Conservation (phyloP, 1,140 invertebrate species). For the Drosophila repletoides region DNA sequence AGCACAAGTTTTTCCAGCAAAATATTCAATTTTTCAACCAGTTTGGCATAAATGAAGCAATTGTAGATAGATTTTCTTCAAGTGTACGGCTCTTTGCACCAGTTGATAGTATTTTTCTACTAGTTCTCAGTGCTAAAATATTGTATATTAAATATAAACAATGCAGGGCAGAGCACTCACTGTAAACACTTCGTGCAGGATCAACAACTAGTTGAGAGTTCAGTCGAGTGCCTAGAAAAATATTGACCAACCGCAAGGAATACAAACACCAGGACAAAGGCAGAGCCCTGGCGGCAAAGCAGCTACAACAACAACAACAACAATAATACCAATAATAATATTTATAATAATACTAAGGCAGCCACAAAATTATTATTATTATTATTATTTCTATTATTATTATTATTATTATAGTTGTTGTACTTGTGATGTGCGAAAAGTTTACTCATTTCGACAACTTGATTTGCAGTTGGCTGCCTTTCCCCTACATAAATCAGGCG, state of each 20-base stretch:
- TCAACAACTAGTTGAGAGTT: conserved; percentile 17
- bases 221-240: conserved; percentile 24
- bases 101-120: conserved; percentile 20
- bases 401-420: conserved; percentile 42
- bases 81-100: neutral
- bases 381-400: conserved; percentile 49
- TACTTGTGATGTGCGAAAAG: conserved; percentile 23
- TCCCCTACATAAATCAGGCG: conserved; percentile 28
- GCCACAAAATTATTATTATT: conserved; percentile 8
- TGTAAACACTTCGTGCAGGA: conserved; percentile 22
- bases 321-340: conserved; percentile 40
- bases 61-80: too few relatives aligned
- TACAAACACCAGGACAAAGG: conserved; percentile 18
- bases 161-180: conserved; percentile 4
- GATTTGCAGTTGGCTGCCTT: conserved; percentile 22
- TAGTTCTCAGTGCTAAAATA: conserved; percentile 10
- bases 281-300: neutral
- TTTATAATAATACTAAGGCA: conserved; percentile 50
- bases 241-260: conserved; percentile 40
- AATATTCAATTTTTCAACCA: neutral
- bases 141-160: conserved; percentile 33
- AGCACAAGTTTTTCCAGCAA: neutral
- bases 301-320: conserved; percentile 13
- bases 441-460: conserved; percentile 58
- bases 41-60: too few relatives aligned